Conservation (phyloP, 2,113 vertebrate species). For the Sceloporus tristichus region DNA sequence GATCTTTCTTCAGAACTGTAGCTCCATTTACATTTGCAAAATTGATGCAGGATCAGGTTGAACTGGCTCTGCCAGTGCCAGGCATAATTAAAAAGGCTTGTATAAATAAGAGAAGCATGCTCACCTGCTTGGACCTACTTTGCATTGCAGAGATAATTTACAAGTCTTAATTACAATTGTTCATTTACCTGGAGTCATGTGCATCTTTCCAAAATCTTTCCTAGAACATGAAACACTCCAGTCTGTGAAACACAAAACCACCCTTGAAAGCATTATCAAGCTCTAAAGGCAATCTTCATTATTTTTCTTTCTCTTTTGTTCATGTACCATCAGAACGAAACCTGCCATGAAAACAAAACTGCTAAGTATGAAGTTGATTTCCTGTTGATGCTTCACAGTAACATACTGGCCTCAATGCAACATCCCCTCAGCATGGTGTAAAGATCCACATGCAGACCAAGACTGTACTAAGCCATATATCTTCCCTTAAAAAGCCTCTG, state of each 20-base stretch:
- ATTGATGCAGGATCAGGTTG: conserved; percentile 53
- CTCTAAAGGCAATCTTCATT: background rate
- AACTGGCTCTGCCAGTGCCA: conserved; percentile 27
- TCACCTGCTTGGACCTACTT: conserved; percentile 41
- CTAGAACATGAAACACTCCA: conserved; percentile 29
- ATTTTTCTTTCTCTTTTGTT: background rate
- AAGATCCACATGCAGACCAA: background rate
- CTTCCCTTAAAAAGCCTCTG: too few relatives aligned
- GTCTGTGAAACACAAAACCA: conserved; percentile 13
- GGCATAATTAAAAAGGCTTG: conserved; percentile 57
- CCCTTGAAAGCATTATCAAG: conserved; percentile 10
- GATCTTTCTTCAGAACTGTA: conserved; percentile 55
- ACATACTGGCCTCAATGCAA: fast-evolving
- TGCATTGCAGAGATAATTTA: conserved; percentile 48
- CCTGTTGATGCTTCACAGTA: background rate
- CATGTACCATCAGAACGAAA: fast-evolving
- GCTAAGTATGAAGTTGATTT: background rate
- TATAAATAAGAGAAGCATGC: conserved; percentile 33
- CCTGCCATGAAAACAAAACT: background rate
- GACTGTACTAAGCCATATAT: too few relatives aligned
- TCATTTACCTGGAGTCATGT: conserved; percentile 40
- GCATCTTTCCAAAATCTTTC: conserved; percentile 45
- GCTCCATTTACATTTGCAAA: conserved; percentile 60
- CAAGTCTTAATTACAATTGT: conserved; percentile 60
- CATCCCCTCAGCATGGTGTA: too few relatives aligned